Conservation (phyloP, 2,888 invertebrate species). For the Zygothrica quintamaculata region DNA sequence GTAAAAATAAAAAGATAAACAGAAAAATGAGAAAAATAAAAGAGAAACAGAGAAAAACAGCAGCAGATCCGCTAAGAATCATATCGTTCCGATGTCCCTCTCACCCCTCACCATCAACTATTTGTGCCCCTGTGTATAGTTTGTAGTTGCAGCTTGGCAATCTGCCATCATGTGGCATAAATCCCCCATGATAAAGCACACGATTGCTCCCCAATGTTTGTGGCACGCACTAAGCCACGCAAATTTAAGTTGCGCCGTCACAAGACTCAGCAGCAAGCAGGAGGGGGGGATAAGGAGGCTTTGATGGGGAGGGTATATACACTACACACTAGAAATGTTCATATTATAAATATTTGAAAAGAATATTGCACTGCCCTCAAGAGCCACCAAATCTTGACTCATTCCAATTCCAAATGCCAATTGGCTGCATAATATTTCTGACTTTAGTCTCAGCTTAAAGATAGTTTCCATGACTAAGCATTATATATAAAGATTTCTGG, state of each 20-base stretch:
- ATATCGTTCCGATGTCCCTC: slow-evolving; percentile 31
- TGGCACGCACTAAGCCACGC: slow-evolving; percentile 65
- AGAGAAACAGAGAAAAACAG: slow-evolving; percentile 38
- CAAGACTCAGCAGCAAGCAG: neutral
- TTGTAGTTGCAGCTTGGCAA: slow-evolving; percentile 74
- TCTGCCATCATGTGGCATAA: slow-evolving; percentile 78
- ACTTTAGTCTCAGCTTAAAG: slow-evolving; percentile 1
- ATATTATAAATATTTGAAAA: slow-evolving; percentile 66
- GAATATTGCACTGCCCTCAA: slow-evolving; percentile 61
- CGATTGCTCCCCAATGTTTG: slow-evolving; percentile 77
- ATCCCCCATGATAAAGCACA: slow-evolving; percentile 71
- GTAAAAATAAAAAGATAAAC: slow-evolving; percentile 56
- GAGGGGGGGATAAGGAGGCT: too few relatives aligned
- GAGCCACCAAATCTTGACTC: slow-evolving; percentile 43
- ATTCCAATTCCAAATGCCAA: slow-evolving; percentile 54
- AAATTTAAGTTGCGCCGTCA: slow-evolving; percentile 51
- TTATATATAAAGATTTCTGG: too few relatives aligned
- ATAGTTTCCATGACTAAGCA: slow-evolving; percentile 66
- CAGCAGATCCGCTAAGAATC: slow-evolving; percentile 41
- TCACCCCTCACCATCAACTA: slow-evolving; percentile 14
- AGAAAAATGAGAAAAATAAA: slow-evolving; percentile 50
- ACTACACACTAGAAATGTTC: slow-evolving; percentile 36
- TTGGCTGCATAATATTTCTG: slow-evolving; percentile 42
- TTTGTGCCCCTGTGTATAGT: slow-evolving; percentile 27
- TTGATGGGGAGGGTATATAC: too few relatives aligned